Conservation (phyloP, 1,140 invertebrate genomes). For the Lycorma delicatula region DNA sequence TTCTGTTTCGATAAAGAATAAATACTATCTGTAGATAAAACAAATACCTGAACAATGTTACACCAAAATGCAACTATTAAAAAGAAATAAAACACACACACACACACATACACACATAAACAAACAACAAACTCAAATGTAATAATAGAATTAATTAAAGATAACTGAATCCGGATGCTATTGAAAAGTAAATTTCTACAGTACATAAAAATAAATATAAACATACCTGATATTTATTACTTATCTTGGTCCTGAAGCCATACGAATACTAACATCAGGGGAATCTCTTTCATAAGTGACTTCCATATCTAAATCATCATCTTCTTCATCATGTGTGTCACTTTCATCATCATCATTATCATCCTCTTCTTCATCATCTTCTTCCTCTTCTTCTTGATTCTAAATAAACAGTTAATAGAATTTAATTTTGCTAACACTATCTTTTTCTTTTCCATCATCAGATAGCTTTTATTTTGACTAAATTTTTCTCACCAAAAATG, state of each 20-base stretch:
- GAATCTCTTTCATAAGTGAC: slow-evolving; percentile 29
- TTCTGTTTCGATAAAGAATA: no score
- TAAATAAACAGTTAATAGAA: slow-evolving; percentile 27
- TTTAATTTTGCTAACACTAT: slow-evolving; percentile 19
- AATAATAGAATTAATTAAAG: no score
- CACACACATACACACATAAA: no score
- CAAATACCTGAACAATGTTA: no score
- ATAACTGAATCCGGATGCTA: no score
- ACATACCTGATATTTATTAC: no score
- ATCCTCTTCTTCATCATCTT: slow-evolving; percentile 49
- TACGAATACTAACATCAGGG: slow-evolving; percentile 5
- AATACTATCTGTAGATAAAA: no score
- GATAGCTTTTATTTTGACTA: neutral
- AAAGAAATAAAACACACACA: no score
- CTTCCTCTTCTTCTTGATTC: slow-evolving; percentile 43
- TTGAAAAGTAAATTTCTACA: no score
- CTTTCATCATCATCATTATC: slow-evolving; percentile 57
- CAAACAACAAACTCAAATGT: no score
- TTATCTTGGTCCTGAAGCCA: slow-evolving; percentile 2
- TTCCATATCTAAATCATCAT: slow-evolving; percentile 52
- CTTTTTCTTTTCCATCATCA: neutral
- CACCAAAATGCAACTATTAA: no score
- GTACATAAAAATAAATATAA: no score
- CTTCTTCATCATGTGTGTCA: slow-evolving; percentile 59
- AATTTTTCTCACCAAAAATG: neutral